Conservation (phyloP, 1,140 invertebrate genomes). For the Parasteatoda tepidariorum region DNA sequence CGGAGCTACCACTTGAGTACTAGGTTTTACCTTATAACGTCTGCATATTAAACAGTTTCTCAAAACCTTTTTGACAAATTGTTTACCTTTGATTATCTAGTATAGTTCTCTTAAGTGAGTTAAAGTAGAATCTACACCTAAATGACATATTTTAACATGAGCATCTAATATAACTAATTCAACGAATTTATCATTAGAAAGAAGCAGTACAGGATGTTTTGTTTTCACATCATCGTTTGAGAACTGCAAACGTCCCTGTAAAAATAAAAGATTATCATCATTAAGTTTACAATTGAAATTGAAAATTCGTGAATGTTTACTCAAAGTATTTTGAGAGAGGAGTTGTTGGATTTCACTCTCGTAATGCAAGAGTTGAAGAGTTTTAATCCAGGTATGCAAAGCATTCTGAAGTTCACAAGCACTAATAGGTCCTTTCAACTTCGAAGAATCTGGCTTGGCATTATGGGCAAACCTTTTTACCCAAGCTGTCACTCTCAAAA, state of each 20-base stretch:
- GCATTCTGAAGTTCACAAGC: background rate
- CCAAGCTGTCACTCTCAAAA: background rate
- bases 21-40: background rate
- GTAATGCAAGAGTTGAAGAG: background rate
- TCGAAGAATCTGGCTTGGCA: background rate
- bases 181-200: background rate
- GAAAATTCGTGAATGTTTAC: background rate
- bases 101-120: background rate
- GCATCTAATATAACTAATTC: background rate
- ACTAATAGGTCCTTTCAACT: background rate
- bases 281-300: background rate
- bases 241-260: background rate
- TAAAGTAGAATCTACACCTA: background rate
- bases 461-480: background rate
- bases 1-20: background rate
- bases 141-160: background rate
- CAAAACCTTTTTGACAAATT: background rate
- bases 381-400: background rate
- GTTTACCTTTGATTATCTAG: slow-evolving; percentile 19
- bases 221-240: background rate
- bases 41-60: background rate
- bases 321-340: background rate
- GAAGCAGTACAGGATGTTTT: background rate
- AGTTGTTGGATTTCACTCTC: background rate
- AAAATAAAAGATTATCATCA: background rate